Evolutionary conservation across 2,797 vertebrate genomes (phyloP).

Genomic region (Hephaestus fuliginosus): DNA sequence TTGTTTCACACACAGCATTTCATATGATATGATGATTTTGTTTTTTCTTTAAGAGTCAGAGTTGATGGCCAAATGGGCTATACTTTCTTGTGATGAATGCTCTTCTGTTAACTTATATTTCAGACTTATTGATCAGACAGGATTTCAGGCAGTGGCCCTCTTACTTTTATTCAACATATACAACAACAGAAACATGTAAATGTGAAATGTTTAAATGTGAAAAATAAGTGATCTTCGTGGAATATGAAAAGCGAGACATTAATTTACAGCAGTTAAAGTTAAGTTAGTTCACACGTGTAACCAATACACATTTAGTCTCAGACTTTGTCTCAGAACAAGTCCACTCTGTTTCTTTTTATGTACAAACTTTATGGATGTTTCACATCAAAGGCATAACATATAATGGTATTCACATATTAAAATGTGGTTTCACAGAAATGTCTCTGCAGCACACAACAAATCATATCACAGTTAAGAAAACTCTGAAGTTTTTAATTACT

Average conservation of each 20-base stretch:
- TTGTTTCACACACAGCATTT: not conserved
- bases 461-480: not conserved
- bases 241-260: not conserved
- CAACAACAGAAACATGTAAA: not conserved
- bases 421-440: not conserved
- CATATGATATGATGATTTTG: not conserved
- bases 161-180: not conserved
- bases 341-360: not conserved
- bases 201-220: too few relatives aligned
- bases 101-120: not conserved
- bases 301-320: too few relatives aligned
- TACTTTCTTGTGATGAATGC: not conserved
- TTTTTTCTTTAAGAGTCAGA: not conserved
- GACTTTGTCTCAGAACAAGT: not conserved
- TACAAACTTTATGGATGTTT: not conserved
- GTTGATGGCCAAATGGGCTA: not conserved
- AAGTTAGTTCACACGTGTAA: not conserved
- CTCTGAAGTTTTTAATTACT: too few relatives aligned
- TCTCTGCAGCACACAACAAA: not conserved
- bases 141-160: not conserved
- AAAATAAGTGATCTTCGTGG: not conserved
- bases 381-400: not conserved
- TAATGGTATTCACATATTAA: not conserved
- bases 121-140: not conserved
- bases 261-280: not conserved